phyloP scores from a whole-genome alignment of 2,888 invertebrate genomes.

The Aphodius sticticus region DNA sequence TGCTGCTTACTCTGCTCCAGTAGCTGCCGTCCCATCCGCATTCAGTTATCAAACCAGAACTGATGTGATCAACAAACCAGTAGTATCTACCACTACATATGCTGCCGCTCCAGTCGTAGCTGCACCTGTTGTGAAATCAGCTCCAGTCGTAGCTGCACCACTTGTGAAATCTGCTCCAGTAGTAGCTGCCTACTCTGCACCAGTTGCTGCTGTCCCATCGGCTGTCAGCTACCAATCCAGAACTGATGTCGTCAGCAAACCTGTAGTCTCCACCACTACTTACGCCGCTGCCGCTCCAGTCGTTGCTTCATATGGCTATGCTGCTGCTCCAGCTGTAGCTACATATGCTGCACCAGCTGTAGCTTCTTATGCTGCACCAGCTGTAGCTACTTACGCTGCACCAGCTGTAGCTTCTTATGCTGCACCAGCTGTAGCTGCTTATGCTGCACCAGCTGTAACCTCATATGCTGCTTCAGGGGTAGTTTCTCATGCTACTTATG shows the following conservation, averaged over 20 bases:
- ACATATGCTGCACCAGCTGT: slow-evolving; percentile 26
- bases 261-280: slow-evolving; percentile 37
- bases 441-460: slow-evolving; percentile 53
- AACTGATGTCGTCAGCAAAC: slow-evolving; percentile 43
- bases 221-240: slow-evolving; percentile 51
- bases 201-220: slow-evolving; percentile 59
- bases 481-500: slow-evolving; percentile 45
- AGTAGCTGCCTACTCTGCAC: slow-evolving; percentile 29
- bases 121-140: not conserved
- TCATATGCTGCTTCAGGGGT: slow-evolving; percentile 55
- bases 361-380: slow-evolving; percentile 44
- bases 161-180: slow-evolving; percentile 18
- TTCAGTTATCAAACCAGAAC: slow-evolving; percentile 35
- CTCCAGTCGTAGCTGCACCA: slow-evolving; percentile 41
- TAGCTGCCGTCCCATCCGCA: slow-evolving; percentile 32
- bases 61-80: slow-evolving; percentile 33
- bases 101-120: slow-evolving; percentile 8
- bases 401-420: slow-evolving; percentile 48
- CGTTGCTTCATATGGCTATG: not conserved
- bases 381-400: slow-evolving; percentile 48
- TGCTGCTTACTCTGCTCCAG: slow-evolving; percentile 29
- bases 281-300: slow-evolving; percentile 45
- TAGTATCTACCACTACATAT: slow-evolving; percentile 26
- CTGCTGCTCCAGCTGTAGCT: slow-evolving; percentile 46
- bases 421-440: slow-evolving; percentile 31